Base-by-base conservation (phyloP, 2,888 invertebrate genomes). In the Calameuta pallipes region DNA sequence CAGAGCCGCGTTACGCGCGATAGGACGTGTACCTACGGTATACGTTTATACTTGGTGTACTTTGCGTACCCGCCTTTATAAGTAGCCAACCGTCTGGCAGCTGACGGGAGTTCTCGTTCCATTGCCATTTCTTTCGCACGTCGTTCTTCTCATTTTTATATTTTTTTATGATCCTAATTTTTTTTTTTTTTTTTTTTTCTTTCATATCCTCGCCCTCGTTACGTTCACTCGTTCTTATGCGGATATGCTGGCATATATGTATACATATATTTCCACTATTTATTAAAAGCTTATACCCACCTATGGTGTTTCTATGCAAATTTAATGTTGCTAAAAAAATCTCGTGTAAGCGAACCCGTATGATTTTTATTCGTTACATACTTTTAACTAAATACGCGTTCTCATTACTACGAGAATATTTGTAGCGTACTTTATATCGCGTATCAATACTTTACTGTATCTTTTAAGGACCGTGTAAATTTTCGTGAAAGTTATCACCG, bases 121-220 rank as follows among this genome's bases (percentile, higher is more conserved):
- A 56, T 56, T 56, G 56, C 56, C 56, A 56, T 56, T 56, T 56
- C 56, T 56, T 56, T 56, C 23, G 23, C 56, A 56, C 56, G 56
- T 56, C 56, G 9, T 56, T 56, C 9, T 23, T 56, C 9, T 56
- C 56, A 56, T 56, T 56, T 56, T 56, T 56, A 41, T 56, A 23
- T 23, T 56, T 56, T 56, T 56, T 56, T 56, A 56, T 56, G 56
- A 23, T 23, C 56, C 23, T 9, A 23, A 23, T 56, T 56, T 56
- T 23, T 23, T 56, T 23, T 56, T 41, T 15, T 56, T 56, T 56
- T 23, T 23, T 56, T 23, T 56, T 41, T 15, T 13, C 1, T 13
- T 41, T 41, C 85, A 84, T 85, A 81, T 82, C 77, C 77, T 36
- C 34, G 76, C 71, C 73, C 76, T 75, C 75, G 71, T 78, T 75